These are phyloP conservation scores for Sisyra nigra DNA, from an alignment of 2,888 invertebrate species.

Conservation along the genomic window DNA sequence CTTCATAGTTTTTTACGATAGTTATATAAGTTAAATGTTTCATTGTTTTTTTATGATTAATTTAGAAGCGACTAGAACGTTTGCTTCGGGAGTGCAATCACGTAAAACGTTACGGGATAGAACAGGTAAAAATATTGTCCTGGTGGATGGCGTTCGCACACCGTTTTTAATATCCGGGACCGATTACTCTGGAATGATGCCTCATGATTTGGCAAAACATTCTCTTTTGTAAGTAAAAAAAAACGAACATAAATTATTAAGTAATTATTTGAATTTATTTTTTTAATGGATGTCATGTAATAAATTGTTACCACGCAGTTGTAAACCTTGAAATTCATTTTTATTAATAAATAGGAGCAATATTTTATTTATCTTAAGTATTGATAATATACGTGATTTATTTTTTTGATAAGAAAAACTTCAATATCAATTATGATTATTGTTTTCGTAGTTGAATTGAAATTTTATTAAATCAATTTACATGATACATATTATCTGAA, in stretches of 20 bases:
- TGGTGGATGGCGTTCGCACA: slow-evolving; percentile 93
- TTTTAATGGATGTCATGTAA: no score
- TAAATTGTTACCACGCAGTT: no score
- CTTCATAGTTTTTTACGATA: no score
- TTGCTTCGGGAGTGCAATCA: slow-evolving; percentile 1
- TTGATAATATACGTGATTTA: no score
- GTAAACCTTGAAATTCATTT: no score
- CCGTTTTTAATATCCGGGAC: slow-evolving; percentile 92
- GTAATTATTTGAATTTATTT: background rate
- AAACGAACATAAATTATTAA: background rate
- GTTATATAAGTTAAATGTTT: background rate
- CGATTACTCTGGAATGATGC: slow-evolving; percentile 84
- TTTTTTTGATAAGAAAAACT: no score
- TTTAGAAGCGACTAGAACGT: slow-evolving; percentile 3
- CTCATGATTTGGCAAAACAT: slow-evolving; percentile 87
- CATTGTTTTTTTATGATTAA: background rate
- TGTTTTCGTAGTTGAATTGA: background rate
- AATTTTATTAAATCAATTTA: background rate
- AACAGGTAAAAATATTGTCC: slow-evolving; percentile 72
- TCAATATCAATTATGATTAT: no score
- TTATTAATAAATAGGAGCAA: no score
- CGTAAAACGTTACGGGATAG: slow-evolving; percentile 37
- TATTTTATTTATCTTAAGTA: no score
- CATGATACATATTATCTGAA: no score
- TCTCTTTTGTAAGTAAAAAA: slow-evolving; percentile 57